A percentile compares a stretch with the other conserved stretches of the same genome.
phyloP scores from a whole-genome alignment of 2,113 vertebrate genomes.

The Engraulis encrasicolus region DNA sequence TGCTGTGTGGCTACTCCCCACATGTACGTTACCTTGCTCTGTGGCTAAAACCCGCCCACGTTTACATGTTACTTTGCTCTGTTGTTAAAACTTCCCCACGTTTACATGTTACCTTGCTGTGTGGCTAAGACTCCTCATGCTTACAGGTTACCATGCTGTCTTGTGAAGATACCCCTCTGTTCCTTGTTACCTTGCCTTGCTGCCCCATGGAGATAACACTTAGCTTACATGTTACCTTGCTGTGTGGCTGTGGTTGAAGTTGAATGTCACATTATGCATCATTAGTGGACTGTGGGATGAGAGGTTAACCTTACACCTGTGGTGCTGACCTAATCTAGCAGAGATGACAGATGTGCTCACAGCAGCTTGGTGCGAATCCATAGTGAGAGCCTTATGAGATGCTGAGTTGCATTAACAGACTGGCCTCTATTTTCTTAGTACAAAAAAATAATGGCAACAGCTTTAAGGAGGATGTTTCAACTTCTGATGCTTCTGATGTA shows the following conservation, averaged over 20 bases:
- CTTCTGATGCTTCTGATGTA: neutral
- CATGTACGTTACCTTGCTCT: too few relatives aligned
- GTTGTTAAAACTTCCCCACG: too few relatives aligned
- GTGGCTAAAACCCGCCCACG: too few relatives aligned
- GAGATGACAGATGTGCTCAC: neutral
- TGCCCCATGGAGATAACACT: conserved; percentile 26
- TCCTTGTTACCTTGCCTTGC: conserved; percentile 31
- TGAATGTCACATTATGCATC: conserved; percentile 41
- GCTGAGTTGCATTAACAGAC: neutral
- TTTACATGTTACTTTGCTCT: too few relatives aligned
- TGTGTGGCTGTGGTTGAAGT: conserved; percentile 10
- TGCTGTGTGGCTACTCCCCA: too few relatives aligned
- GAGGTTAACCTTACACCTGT: neutral
- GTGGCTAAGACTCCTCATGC: too few relatives aligned
- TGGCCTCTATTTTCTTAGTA: neutral
- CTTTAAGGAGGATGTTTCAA: neutral
- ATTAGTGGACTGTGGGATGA: conserved; percentile 23
- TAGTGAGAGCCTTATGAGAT: neutral
- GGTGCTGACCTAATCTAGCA: neutral
- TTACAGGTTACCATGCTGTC: too few relatives aligned
- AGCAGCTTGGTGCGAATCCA: neutral
- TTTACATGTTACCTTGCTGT: too few relatives aligned
- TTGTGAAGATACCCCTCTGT: neutral
- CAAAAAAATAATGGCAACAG: neutral
- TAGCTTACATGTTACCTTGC: conserved; percentile 28